Conservation (phyloP, 2,797 vertebrate genomes). For the Parauchenoglanis ngamensis region DNA sequence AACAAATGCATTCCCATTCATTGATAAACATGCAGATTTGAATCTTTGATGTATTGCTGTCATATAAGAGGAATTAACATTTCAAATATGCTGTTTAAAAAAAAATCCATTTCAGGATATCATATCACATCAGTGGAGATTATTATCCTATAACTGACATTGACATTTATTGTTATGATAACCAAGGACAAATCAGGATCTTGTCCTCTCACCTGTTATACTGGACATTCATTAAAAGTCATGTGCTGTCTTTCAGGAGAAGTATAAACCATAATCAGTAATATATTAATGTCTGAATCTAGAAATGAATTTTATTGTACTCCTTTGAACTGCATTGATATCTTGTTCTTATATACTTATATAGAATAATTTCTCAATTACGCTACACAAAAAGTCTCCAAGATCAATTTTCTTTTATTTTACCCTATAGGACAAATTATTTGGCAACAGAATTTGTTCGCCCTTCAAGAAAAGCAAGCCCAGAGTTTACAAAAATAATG, state of each 20-base stretch:
- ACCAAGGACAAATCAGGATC: conserved; percentile 29
- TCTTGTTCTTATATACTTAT: background rate
- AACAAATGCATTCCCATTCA: background rate
- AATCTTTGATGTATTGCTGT: background rate
- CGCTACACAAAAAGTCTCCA: background rate
- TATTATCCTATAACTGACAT: background rate
- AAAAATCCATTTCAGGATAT: background rate
- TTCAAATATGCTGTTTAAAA: background rate
- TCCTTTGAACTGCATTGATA: background rate
- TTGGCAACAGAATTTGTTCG: background rate
- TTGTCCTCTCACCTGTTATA: conserved; percentile 13
- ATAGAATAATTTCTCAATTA: background rate
- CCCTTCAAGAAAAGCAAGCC: background rate
- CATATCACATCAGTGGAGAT: background rate
- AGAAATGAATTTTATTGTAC: background rate
- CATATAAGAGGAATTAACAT: background rate
- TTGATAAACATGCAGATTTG: background rate
- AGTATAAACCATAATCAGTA: background rate
- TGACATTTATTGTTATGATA: background rate
- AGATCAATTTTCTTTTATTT: background rate
- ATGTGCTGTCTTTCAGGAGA: conserved; percentile 14
- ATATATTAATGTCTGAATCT: conserved; percentile 2
- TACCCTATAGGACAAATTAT: no score
- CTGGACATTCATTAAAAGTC: conserved; percentile 18
- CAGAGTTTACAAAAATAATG: background rate